Percentiles rank a stretch among this genome's conserved stretches.
Evolutionary conservation across 2,113 vertebrate genomes (phyloP).

Genomic region (Pseudorhombus dupliciocellatus): DNA sequence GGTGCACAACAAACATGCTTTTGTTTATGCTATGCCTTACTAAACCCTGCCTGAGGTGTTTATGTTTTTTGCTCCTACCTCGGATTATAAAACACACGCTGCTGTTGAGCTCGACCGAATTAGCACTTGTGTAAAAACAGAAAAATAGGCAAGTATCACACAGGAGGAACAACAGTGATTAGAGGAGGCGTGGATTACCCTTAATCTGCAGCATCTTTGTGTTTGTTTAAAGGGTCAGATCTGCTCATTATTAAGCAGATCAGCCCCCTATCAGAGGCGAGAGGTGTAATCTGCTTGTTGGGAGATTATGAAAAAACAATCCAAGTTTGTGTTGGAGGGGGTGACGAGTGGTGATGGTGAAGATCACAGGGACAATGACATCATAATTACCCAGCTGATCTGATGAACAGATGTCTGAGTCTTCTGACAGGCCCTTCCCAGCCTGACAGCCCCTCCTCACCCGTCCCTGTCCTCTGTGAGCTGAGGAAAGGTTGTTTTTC

Average conservation of each 20-base stretch:
- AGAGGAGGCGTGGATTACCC: conserved; percentile 43
- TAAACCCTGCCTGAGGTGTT: conserved; percentile 47
- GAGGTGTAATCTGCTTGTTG: conserved; percentile 66
- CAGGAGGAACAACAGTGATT: conserved; percentile 42
- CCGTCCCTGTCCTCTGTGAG: neutral
- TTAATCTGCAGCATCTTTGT: conserved; percentile 61
- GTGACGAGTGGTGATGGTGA: conserved; percentile 27
- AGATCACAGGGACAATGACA: conserved; percentile 56
- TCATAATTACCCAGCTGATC: conserved; percentile 66
- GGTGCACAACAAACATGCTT: conserved; percentile 38
- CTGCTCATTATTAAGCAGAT: conserved; percentile 22
- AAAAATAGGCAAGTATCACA: conserved; percentile 29
- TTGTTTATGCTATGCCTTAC: conserved; percentile 24
- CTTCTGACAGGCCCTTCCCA: conserved; percentile 31
- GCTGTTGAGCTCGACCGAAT: conserved; percentile 15
- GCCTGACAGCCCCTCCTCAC: neutral
- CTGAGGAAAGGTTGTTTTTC: neutral
- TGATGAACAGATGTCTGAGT: conserved; percentile 58
- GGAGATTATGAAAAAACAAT: conserved; percentile 66
- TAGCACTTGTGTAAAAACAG: conserved; percentile 43
- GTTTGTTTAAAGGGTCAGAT: conserved; percentile 37
- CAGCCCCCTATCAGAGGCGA: neutral
- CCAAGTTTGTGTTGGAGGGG: conserved; percentile 17
- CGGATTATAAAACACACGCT: conserved; percentile 66
- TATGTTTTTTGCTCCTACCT: conserved; percentile 46